Evolutionary conservation across 2,888 invertebrate genomes (phyloP).

Genomic region (Criorhina ranunculi): DNA sequence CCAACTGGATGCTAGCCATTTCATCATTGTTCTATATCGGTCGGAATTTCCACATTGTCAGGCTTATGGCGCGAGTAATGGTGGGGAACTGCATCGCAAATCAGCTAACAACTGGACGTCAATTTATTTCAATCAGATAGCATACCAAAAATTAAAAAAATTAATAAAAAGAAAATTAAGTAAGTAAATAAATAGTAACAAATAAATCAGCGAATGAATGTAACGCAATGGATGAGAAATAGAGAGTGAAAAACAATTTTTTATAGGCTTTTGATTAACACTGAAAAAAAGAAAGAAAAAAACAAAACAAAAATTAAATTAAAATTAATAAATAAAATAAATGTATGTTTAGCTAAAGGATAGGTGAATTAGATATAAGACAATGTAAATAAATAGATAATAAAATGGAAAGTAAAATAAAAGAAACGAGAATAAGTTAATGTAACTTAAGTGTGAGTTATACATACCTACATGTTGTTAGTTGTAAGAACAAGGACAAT

Average conservation of each 20-base stretch:
- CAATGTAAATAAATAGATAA: slow-evolving; percentile 36
- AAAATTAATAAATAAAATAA: neutral
- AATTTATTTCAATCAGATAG: slow-evolving; percentile 57
- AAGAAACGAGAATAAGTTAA: neutral
- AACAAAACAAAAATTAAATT: too few species aligned
- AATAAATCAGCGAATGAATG: slow-evolving; percentile 53
- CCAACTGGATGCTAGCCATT: slow-evolving; percentile 79
- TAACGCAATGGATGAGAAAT: slow-evolving; percentile 41
- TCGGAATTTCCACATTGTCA: slow-evolving; percentile 40
- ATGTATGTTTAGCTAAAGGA: slow-evolving; percentile 8
- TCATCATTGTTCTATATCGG: slow-evolving; percentile 70
- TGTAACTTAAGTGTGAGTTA: slow-evolving; percentile 34
- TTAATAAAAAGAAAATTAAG: neutral
- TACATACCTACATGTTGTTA: slow-evolving; percentile 4
- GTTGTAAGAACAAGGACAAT: neutral
- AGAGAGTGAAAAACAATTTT: slow-evolving; percentile 25
- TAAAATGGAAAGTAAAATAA: neutral
- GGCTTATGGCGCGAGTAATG: neutral
- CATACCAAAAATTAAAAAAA: slow-evolving; percentile 46
- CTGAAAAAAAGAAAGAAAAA: neutral
- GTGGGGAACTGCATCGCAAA: slow-evolving; percentile 32
- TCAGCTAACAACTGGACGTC: slow-evolving; percentile 37
- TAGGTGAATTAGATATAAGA: slow-evolving; percentile 1
- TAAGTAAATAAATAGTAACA: too few species aligned
- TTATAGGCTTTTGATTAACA: slow-evolving; percentile 27